Evolutionary conservation across 2,797 vertebrate species (phyloP), one percentile per base, ranked within the genome.

Genomic region (Hemitrygon akajei): DNA sequence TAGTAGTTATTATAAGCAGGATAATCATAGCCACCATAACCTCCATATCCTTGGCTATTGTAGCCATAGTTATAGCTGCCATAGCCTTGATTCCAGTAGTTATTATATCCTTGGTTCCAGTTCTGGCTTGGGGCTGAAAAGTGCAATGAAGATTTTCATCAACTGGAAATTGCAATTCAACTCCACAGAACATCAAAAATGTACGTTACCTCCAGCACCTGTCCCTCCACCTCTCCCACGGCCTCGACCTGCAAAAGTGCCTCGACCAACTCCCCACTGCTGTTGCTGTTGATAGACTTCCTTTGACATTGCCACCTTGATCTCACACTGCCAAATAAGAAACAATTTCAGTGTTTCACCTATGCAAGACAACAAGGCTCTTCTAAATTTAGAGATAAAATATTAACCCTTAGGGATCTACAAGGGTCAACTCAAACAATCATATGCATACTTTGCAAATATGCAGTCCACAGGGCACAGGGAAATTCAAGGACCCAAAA

Each of bases 1-100:
- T 99, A 99, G 96, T 99, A 99, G 97, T 98, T 99, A 98, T 98
- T 99, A 98, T 99, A 99, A 96, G 98, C 98, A 95, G 98, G 97
- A 97, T 99, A 99, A 97, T 99, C 98, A 95, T 99, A 99, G 96
- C 98, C 98, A 95, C 98, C 98, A 94, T 99, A 99, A 95, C 99
- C 98, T 94, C 98, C 98, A 94, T 99, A 99, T 73, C 98, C 98
- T 97, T 98, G 98, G 96, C 98, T 98, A 97, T 97, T 97, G 97
- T 99, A 99, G 96, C 98, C 98, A 95, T 99, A 99, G 96, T 97
- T 97, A 81, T 97, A 97, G 95, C 98, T 99, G 93, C 98, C 98
- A 95, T 99, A 99, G 93, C 98, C 98, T 97, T 98, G 99, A 96
- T 98, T 99, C 98, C 98, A 99, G 96, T 99, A 99, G 97, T 96